These are phyloP conservation scores for Xiphophorus couchianus DNA, from an alignment of 2,113 vertebrate genomes.

Conservation along the genomic window DNA sequence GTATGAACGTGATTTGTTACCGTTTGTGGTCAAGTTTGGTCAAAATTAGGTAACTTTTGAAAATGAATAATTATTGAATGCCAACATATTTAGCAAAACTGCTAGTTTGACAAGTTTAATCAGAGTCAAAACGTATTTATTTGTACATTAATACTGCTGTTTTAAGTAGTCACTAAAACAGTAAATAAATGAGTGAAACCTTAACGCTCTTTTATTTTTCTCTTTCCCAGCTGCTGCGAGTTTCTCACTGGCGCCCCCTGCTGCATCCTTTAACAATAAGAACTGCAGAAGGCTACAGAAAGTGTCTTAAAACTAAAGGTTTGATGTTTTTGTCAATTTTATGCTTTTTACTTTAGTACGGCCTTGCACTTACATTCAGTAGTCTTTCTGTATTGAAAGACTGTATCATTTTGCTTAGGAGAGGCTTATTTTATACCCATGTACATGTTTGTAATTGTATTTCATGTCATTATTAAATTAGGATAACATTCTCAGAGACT, in stretches of 20 bases:
- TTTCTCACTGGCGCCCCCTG: conserved; percentile 28
- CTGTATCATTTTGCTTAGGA: neutral
- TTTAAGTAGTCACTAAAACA: too few relatives aligned
- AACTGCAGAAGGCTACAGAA: neutral
- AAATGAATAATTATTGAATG: neutral
- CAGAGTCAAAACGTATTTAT: too few relatives aligned
- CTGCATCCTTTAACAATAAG: neutral
- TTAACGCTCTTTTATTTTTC: neutral
- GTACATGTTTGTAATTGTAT: neutral
- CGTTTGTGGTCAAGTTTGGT: too few relatives aligned
- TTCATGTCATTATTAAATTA: neutral
- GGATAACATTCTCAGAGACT: neutral
- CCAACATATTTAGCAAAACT: neutral
- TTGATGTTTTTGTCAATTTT: neutral
- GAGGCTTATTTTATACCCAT: neutral
- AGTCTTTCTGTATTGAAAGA: neutral
- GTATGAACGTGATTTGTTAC: too few relatives aligned
- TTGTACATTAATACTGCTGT: too few relatives aligned
- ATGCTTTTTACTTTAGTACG: neutral
- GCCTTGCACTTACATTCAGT: neutral
- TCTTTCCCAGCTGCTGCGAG: conserved; percentile 38
- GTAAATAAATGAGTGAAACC: neutral
- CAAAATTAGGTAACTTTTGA: neutral
- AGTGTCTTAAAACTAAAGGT: neutral
- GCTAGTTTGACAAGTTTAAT: too few relatives aligned